Base-by-base conservation (phyloP, 2,888 invertebrate species). In the Oxytorus armatus region DNA sequence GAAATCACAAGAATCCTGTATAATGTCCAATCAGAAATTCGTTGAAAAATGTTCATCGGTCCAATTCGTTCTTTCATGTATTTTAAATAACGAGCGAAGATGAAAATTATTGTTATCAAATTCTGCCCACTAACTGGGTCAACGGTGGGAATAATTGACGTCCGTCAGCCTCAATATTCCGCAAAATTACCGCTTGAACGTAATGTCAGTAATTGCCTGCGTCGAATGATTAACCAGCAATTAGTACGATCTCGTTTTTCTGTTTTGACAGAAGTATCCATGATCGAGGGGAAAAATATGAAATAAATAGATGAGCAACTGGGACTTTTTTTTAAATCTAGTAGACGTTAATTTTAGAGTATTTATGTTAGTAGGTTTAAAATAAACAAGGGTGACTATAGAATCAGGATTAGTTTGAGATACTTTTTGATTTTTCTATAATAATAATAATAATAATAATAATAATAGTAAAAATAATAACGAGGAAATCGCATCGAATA, bases 81-180 rank as follows among this genome's bases (percentile, higher is more conserved):
- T 39, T 23, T 23, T 0, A 23, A 23, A 1, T 23, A 23, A 51
- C 51, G 16, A 23, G 21, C 23, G n/a, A 49, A 8, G 21, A 11
- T 51, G 11, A 23, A 39, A 59, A 59, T 59, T 36, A n/a, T 36
- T 21, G 36, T 21, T 59, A n/a, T 39, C n/a, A 39, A 39, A 21
- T 21, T 11, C 11, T 59, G 3, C 21, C 8, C 39, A 29, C n/a
- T 59, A 39, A 21, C n/a, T 21, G 39, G 39, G 8, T 39, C 21
- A 59, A 39, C 39, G 11, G 21, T 5, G n/a, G 3, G 11, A 39
- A 7, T 16, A 39, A 39, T 21, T 21, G 39, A 59, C 59, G 11
- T 23, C 14, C 21, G 21, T 42, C 14, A 8, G 21, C 21, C 21
- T 8, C 36, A 3, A 5, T 21, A 1, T 42, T 18, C n/a, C n/a